A percentile compares a stretch with the other conserved stretches of the same genome.
phyloP scores from a whole-genome alignment of 64 coral and sea anemone genomes.

The Catalaphyllia jardinei region DNA sequence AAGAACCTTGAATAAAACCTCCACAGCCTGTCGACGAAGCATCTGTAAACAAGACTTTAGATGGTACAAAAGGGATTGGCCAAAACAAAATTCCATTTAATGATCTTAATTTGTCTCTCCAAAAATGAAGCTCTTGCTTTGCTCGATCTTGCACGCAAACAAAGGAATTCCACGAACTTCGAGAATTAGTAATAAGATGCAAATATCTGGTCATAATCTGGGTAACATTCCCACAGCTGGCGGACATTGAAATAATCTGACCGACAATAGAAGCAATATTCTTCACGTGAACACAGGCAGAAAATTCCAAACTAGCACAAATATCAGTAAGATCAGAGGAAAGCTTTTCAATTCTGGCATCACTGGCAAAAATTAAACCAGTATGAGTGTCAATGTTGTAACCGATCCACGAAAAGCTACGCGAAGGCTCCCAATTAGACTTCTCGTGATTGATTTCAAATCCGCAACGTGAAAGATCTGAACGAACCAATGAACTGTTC shows the following conservation, averaged over 20 bases:
- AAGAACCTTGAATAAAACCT: conserved; percentile 9
- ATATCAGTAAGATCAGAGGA: not conserved
- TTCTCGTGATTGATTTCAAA: conserved; percentile 41
- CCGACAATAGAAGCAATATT: conserved; percentile 10
- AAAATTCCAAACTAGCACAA: not conserved
- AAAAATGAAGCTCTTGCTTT: not conserved
- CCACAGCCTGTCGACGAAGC: conserved; percentile 3
- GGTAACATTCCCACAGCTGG: conserved; percentile 11
- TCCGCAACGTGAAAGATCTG: not conserved
- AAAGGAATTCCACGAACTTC: not conserved
- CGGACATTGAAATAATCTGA: not conserved
- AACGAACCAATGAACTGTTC: too few relatives aligned
- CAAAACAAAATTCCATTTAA: not conserved
- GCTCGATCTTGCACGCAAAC: not conserved
- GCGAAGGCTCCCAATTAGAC: too few relatives aligned
- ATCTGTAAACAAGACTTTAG: conserved; percentile 2
- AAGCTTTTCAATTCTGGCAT: conserved; percentile 21
- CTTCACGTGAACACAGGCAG: not conserved
- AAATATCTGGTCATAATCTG: conserved; percentile 44
- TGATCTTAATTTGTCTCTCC: not conserved
- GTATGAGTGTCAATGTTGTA: conserved; percentile 11
- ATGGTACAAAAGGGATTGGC: not conserved
- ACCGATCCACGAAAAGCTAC: not conserved
- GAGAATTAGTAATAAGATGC: conserved; percentile 17
- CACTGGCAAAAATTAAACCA: not conserved